Percentiles rank a stretch among this genome's conserved stretches.
Evolutionary conservation across 2,113 vertebrate genomes (phyloP).

Genomic region (Nipponia nippon): DNA sequence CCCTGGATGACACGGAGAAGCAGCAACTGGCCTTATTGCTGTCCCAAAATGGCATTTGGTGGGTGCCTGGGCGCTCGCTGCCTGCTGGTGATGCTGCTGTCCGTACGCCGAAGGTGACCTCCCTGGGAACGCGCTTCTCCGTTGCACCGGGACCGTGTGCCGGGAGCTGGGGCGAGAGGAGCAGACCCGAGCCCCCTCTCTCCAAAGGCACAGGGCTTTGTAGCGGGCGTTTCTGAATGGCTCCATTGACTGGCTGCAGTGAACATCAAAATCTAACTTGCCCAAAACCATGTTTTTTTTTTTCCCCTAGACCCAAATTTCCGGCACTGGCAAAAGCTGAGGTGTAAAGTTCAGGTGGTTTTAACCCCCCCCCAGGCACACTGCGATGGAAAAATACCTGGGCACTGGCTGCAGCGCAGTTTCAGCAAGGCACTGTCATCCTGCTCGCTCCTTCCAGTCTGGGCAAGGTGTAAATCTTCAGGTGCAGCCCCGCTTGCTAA

Average conservation of each 20-base stretch:
- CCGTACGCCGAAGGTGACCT: accelerated
- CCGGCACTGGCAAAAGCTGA: background rate
- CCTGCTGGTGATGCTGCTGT: background rate
- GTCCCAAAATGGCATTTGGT: background rate
- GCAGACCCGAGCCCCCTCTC: background rate
- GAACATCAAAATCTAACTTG: background rate
- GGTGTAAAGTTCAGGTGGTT: background rate
- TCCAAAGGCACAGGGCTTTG: background rate
- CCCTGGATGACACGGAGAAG: background rate
- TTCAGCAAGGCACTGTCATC: background rate
- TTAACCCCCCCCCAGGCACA: background rate
- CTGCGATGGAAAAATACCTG: background rate
- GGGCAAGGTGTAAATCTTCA: conserved; percentile 12
- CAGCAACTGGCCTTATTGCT: background rate
- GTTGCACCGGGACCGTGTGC: accelerated
- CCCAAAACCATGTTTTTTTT: background rate
- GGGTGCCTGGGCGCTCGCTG: background rate
- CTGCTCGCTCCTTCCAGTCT: background rate
- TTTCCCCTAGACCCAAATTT: background rate
- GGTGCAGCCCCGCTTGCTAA: background rate
- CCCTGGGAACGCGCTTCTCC: accelerated
- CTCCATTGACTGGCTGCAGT: accelerated
- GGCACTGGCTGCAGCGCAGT: background rate
- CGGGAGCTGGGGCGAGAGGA: background rate
- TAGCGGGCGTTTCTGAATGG: background rate